Conservation (phyloP, 2,888 invertebrate species). For the Anthoptus insignis region DNA sequence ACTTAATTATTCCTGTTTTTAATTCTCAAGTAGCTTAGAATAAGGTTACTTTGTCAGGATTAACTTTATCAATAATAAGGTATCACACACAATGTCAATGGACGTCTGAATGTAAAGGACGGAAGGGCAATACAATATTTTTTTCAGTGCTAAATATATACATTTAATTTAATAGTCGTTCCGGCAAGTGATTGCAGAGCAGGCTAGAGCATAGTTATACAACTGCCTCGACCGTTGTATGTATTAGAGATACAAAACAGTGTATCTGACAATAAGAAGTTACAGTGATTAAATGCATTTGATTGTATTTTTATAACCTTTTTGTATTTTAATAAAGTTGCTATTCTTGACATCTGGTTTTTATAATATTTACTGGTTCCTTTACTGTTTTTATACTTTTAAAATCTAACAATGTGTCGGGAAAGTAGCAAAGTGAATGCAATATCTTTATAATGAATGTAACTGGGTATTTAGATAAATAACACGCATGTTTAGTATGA, state of each 20-base stretch:
- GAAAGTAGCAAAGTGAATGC: slow-evolving; percentile 1
- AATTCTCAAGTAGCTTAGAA: background rate
- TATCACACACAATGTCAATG: too few species aligned
- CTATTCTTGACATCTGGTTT: slow-evolving; percentile 82
- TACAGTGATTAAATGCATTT: slow-evolving; percentile 85
- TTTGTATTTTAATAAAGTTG: slow-evolving; percentile 86
- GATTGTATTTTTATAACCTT: slow-evolving; percentile 86
- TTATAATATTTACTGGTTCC: slow-evolving; percentile 34
- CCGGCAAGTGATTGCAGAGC: slow-evolving; percentile 15
- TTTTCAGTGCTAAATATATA: background rate
- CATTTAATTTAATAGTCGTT: background rate
- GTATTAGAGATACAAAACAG: slow-evolving; percentile 63
- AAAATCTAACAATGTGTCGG: slow-evolving; percentile 17
- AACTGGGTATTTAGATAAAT: slow-evolving; percentile 31
- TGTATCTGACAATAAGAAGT: slow-evolving; percentile 70
- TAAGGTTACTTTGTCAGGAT: slow-evolving; percentile 5
- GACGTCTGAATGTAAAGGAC: too few species aligned
- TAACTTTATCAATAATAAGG: too few species aligned
- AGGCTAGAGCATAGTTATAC: slow-evolving; percentile 44
- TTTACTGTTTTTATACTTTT: background rate
- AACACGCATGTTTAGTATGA: slow-evolving; percentile 36
- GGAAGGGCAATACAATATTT: background rate
- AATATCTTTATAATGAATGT: background rate
- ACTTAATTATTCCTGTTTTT: background rate
- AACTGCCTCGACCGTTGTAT: slow-evolving; percentile 73